Evolutionary conservation across 2,888 invertebrate genomes (phyloP).

Genomic region (Biston stratarius): DNA sequence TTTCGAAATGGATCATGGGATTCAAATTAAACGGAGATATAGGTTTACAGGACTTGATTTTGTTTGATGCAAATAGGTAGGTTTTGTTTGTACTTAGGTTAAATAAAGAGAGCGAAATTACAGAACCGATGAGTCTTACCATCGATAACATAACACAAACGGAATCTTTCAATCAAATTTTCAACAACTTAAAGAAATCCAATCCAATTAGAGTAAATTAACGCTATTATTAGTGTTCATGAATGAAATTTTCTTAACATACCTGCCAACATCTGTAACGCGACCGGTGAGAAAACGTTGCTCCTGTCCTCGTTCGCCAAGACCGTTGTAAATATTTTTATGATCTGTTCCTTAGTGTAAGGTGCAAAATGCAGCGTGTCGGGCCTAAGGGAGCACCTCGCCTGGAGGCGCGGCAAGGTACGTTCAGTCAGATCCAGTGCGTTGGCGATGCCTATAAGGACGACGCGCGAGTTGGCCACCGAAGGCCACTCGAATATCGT

Average conservation of each 20-base stretch:
- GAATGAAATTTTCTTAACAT: slow-evolving; percentile 24
- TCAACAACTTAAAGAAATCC: too few relatives aligned
- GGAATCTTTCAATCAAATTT: too few relatives aligned
- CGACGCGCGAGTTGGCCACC: slow-evolving; percentile 88
- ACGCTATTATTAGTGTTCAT: too few relatives aligned
- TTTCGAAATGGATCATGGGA: too few relatives aligned
- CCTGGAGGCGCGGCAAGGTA: slow-evolving; percentile 94
- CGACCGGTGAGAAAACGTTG: slow-evolving; percentile 92
- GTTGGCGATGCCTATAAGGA: slow-evolving; percentile 97
- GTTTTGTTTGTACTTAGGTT: too few relatives aligned
- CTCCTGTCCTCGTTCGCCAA: slow-evolving; percentile 89
- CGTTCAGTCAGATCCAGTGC: slow-evolving; percentile 97
- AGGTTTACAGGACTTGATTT: too few relatives aligned
- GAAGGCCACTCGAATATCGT: slow-evolving; percentile 98
- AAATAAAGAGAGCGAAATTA: too few relatives aligned
- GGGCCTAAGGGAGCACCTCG: slow-evolving; percentile 90
- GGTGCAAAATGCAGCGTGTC: slow-evolving; percentile 95
- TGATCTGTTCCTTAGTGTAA: slow-evolving; percentile 96
- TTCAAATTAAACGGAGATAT: too few relatives aligned
- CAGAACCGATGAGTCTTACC: too few relatives aligned
- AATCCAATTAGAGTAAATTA: too few relatives aligned
- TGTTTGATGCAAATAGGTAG: too few relatives aligned
- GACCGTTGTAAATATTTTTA: slow-evolving; percentile 93
- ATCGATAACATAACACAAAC: too few relatives aligned
- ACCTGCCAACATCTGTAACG: slow-evolving; percentile 96